Base-by-base conservation (phyloP, 53 echinoderm and acorn worm species). In the Echinarachnius parma region DNA sequence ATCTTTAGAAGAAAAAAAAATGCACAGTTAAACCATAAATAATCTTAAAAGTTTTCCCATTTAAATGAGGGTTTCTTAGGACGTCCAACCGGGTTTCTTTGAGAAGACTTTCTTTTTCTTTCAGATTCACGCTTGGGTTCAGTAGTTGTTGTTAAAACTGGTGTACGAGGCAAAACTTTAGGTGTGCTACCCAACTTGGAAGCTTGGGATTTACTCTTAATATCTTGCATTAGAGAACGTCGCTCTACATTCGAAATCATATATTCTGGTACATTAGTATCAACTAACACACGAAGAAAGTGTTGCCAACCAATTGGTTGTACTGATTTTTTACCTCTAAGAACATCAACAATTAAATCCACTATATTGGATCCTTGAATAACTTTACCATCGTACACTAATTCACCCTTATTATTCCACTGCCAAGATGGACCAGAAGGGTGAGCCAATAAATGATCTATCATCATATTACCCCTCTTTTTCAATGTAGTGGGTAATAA, bases 201-300 rank as follows among this genome's bases (percentile, higher is more conserved):
- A 16, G 28, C 76, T 16, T 68, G 56, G n/a, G 44, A 28, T 54
- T 82, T 82, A 19, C 60, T 34, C 26, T n/a, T n/a, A n/a, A n/a
- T n/a, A n/a, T 82, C 37, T 31, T 63, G 82, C 26, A 82, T 39
- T 46, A 65, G 4, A 14, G 19, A 10, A 45, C 77, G 76, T 13
- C 76, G 46, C 25, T 42, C 53, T 21, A 37, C 10, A 77, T 82
- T 75, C n/a, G 60, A 60, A 13, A 82, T 32, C 18, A 62, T 62
- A 39, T 61, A 49, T 82, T 75, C 76, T 0, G 83, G 77, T 53
- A 76, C 35, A 46, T 82, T 82, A 4, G 76, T 36, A n/a, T 9
- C 34, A 4, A 5, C 46, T 42, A 82, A 55, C 13, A 59, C 83
- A 2, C 31, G 23, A 14, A 76, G 52, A 64, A 63, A 81, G 4